These are phyloP conservation scores for Helicoverpa assulta DNA, from an alignment of 2,888 invertebrate species.

Conservation along the genomic window DNA sequence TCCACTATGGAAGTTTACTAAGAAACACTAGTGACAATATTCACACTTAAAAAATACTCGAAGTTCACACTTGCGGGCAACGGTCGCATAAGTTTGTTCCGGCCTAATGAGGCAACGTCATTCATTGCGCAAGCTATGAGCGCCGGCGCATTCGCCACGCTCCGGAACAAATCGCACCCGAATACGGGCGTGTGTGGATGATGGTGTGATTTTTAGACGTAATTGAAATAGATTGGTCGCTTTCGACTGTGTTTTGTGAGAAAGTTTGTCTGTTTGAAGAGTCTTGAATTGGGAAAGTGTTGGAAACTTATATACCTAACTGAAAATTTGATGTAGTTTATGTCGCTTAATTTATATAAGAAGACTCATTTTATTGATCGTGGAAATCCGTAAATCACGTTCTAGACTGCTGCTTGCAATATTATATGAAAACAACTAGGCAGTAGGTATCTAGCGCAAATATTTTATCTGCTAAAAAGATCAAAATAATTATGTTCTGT, in stretches of 20 bases:
- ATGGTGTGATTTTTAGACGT: constrained; percentile 74
- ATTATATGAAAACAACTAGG: no score
- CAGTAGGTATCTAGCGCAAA: no score
- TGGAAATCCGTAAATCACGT: no score
- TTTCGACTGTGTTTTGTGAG: constrained; percentile 46
- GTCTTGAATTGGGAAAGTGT: constrained; percentile 5
- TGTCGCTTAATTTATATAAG: no score
- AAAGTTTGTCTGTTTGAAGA: constrained; percentile 25
- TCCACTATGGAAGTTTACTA: constrained; percentile 34
- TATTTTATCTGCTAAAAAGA: neutral
- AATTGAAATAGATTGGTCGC: constrained; percentile 61
- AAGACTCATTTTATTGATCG: no score
- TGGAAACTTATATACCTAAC: no score
- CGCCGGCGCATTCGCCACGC: constrained; percentile 83
- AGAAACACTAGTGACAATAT: constrained; percentile 46
- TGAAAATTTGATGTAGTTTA: no score
- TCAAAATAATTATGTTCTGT: neutral
- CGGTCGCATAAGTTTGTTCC: constrained; percentile 77
- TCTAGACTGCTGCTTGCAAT: no score
- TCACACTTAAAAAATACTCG: constrained; percentile 49
- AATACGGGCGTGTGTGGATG: constrained; percentile 80
- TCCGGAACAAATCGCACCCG: constrained; percentile 85
- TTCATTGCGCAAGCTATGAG: constrained; percentile 82
- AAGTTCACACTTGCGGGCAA: constrained; percentile 62
- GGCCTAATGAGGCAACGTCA: constrained; percentile 83